Evolutionary conservation across 2,113 vertebrate genomes (phyloP).

Genomic region (Neopipo cinnamomea): DNA sequence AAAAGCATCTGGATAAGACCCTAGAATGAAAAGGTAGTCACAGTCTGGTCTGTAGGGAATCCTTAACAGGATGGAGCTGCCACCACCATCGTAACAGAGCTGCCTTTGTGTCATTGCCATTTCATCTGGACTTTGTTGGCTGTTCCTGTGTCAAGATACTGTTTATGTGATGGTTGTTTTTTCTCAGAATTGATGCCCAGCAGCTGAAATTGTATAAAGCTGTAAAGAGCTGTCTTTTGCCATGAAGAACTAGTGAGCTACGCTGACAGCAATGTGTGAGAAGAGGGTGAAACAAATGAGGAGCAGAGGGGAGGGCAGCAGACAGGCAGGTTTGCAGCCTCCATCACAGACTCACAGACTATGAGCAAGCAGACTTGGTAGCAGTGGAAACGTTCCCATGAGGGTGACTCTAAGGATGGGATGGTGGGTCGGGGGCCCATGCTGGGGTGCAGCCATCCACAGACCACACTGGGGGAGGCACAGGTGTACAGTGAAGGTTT

Average conservation of each 20-base stretch:
- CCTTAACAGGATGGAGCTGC: not conserved
- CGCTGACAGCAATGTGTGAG: rapidly evolving
- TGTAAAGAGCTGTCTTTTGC: not conserved
- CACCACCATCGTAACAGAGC: not conserved
- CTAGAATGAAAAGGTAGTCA: not conserved
- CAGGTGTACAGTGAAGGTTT: not conserved
- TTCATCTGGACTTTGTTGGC: not conserved
- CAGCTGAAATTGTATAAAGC: not conserved
- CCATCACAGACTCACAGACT: not conserved
- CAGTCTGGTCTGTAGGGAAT: not conserved
- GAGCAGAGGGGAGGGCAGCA: not conserved
- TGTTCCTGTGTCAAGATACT: not conserved
- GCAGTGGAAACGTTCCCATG: rapidly evolving
- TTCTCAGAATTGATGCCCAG: not conserved
- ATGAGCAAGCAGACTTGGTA: not conserved
- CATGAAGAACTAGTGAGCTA: not conserved
- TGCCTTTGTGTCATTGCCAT: not conserved
- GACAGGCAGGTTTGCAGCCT: not conserved
- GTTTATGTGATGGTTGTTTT: not conserved
- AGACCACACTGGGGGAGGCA: not conserved
- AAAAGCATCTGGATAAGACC: not conserved
- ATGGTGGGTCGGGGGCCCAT: not conserved
- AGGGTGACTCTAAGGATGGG: not conserved
- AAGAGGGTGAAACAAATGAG: not conserved
- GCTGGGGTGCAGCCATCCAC: not conserved